These are phyloP conservation scores for Synanthedon formicaeformis DNA, from an alignment of 2,888 invertebrate genomes.

Conservation along the genomic window DNA sequence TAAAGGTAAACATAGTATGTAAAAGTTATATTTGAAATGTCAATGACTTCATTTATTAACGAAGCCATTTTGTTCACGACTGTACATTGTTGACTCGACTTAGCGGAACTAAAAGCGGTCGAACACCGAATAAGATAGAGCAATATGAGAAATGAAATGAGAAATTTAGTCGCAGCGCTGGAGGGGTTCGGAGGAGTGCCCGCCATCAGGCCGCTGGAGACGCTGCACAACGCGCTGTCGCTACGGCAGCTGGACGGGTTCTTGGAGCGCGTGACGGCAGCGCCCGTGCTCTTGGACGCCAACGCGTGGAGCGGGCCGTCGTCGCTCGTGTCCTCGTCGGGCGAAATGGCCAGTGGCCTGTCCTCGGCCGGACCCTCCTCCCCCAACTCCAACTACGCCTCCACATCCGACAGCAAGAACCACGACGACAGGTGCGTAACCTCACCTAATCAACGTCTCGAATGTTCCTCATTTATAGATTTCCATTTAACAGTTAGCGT, in stretches of 20 bases:
- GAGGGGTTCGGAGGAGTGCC: constrained; percentile 94
- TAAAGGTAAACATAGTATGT: no score
- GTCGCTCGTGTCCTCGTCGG: constrained; percentile 75
- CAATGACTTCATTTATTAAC: no score
- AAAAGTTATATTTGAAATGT: no score
- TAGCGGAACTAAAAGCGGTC: no score
- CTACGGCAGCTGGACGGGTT: constrained; percentile 91
- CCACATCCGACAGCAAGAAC: constrained; percentile 40
- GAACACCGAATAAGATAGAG: neutral
- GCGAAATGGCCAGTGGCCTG: constrained; percentile 66
- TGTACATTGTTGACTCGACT: no score
- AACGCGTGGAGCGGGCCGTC: constrained; percentile 87
- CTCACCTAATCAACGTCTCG: no score
- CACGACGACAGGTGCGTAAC: constrained; percentile 39
- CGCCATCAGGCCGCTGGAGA: constrained; percentile 95
- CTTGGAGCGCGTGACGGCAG: constrained; percentile 86
- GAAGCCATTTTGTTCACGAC: no score
- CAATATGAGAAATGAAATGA: constrained; percentile 6
- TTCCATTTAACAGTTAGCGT: no score
- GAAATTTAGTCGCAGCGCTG: constrained; percentile 65
- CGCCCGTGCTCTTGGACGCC: constrained; percentile 77
- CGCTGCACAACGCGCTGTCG: constrained; percentile 96
- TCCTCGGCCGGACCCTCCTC: constrained; percentile 86
- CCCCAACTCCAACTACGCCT: constrained; percentile 74
- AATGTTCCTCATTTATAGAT: no score